These are phyloP conservation scores for Ispidina lecontei DNA, from an alignment of 2,797 vertebrate species.

Conservation along the genomic window DNA sequence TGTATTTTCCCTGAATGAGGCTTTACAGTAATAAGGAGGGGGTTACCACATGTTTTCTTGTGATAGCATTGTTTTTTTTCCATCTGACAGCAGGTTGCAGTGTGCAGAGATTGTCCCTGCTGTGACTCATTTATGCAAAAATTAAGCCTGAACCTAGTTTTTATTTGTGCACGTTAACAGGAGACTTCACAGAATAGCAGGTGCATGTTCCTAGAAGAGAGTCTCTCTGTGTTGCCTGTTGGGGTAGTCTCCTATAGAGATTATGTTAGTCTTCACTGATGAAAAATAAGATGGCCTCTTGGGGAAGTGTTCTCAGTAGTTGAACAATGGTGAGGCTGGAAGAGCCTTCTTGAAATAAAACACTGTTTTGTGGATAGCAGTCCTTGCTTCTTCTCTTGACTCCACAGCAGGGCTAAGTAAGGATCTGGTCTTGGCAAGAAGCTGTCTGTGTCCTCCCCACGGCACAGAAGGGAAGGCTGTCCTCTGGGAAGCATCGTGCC, in stretches of 20 bases:
- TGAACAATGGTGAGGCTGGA: not conserved
- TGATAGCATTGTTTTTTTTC: slow-evolving; percentile 51
- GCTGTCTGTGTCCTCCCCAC: accelerated
- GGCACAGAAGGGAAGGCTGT: not conserved
- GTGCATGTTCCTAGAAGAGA: not conserved
- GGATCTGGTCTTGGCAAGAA: not conserved
- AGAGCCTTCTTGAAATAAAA: not conserved
- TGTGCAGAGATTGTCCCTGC: slow-evolving; percentile 5
- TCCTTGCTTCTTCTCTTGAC: not conserved
- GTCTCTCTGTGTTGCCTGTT: not conserved
- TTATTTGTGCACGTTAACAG: not conserved
- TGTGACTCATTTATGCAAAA: slow-evolving; percentile 54
- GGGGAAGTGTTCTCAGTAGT: not conserved
- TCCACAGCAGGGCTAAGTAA: not conserved
- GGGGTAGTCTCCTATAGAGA: not conserved
- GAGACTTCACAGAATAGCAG: not conserved
- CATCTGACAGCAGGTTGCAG: slow-evolving; percentile 48
- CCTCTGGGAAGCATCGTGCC: not conserved
- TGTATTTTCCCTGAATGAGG: not conserved
- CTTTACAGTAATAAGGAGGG: not conserved
- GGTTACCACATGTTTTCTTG: slow-evolving; percentile 33
- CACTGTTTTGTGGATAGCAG: not conserved
- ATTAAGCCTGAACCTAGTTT: slow-evolving; percentile 7
- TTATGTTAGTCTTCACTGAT: not conserved
- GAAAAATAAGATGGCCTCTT: not conserved